Evolutionary conservation across 1,140 invertebrate species (phyloP), one percentile per base, ranked within the genome.

Genomic region (Temnothorax longispinosus): DNA sequence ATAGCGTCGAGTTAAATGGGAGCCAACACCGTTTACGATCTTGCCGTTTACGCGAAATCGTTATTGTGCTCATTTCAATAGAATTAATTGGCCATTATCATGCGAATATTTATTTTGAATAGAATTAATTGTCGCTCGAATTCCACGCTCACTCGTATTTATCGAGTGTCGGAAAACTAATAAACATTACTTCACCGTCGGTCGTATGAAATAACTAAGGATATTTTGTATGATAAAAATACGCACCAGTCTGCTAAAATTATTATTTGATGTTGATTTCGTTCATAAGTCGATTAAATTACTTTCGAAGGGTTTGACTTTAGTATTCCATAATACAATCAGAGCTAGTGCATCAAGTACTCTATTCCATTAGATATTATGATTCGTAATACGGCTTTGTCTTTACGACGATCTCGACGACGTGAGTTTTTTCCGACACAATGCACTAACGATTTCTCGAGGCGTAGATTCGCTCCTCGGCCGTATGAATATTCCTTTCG

Each of bases 401-500:
- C 76, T 50, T 78, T 32, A 64, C 10, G 44, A 41, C 47, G 38
- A 71, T 78, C 27, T 50, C 10, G 44, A 41, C 47, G 38, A 71
- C 47, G n/a, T n/a, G 35, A 81, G 52, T 69, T 81, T 69, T 69
- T 32, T 44, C 13, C 7, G 41, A 3, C 35, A 32, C 50, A 54
- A 54, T 11, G n/a, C 60, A 62, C 81, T 87, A 80, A 87, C 78
- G 50, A 88, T 87, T 90, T 81, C 58, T 38, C 74, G 11, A 54
- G 58, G 35, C 54, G 41, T 27, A 65, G 58, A 72, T 52, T 54
- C 44, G 27, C 56, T 27, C 41, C 56, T 27, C 41, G 52, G 32
- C 27, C 47, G 65, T 64, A 87, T 85, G 89, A 90, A 90, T 90
- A 90, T 87, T 87, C 75, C 85, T 90, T 80, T 87, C 88, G 71